phyloP scores from a whole-genome alignment of 2,888 invertebrate genomes.

The Pollenia amentaria region DNA sequence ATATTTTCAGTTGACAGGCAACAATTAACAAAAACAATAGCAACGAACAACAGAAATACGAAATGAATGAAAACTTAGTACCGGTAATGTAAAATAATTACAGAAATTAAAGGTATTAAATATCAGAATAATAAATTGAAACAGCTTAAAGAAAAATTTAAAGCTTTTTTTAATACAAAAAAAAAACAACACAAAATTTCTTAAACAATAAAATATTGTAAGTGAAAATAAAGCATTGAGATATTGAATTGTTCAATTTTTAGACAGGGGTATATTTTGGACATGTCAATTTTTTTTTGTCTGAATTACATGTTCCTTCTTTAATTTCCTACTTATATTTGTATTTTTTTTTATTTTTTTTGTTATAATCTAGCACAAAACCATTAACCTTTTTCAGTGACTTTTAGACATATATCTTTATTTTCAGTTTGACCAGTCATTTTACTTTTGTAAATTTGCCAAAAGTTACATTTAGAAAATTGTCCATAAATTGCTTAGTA shows the following conservation, averaged over 20 bases:
- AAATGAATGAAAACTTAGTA: neutral
- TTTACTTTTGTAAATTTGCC: conserved; percentile 49
- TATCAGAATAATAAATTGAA: neutral
- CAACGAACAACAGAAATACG: neutral
- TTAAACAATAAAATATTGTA: neutral
- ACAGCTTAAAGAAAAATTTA: neutral
- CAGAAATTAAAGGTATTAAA: conserved; percentile 32
- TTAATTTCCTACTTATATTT: neutral
- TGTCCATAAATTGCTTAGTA: conserved; percentile 24
- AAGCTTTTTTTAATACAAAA: neutral
- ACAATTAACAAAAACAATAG: conserved; percentile 54
- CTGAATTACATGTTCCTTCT: neutral
- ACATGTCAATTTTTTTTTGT: neutral
- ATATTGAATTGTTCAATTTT: neutral
- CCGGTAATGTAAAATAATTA: conserved; percentile 54
- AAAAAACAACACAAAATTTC: neutral
- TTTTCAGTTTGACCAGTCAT: conserved; percentile 26
- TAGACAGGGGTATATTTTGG: neutral
- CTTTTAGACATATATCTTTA: conserved; percentile 21
- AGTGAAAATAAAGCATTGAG: no score
- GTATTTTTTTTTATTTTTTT: neutral
- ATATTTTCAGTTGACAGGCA: conserved; percentile 25
- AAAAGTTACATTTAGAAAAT: conserved; percentile 60
- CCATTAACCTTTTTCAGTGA: conserved; percentile 25
- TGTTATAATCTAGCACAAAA: neutral